A percentile compares a stretch with the other conserved stretches of the same genome.
Conservation (phyloP, 2,888 invertebrate genomes). For the Caenorhabditis zanzibari region DNA sequence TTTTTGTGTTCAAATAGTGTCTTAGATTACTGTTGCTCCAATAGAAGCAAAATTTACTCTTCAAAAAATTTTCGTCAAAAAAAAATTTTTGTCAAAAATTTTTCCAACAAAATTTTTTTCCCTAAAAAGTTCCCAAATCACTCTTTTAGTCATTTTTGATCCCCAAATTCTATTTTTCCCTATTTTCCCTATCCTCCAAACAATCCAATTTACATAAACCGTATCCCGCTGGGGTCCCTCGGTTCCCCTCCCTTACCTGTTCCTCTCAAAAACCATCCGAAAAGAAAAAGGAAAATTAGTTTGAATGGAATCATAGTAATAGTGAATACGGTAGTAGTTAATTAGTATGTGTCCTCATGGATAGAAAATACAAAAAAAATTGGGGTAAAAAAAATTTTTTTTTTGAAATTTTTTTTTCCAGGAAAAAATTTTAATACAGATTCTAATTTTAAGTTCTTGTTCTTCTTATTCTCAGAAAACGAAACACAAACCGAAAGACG, state of each 20-base stretch:
- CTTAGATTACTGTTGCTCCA: too few species aligned
- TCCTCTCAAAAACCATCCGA: background rate
- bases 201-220: background rate
- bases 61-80: too few species aligned
- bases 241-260: background rate
- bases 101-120: too few species aligned
- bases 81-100: too few species aligned
- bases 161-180: too few species aligned
- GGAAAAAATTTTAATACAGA: background rate
- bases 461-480: background rate
- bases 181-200: background rate
- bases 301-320: background rate
- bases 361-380: background rate
- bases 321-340: too few species aligned
- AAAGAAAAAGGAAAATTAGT: background rate
- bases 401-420: too few species aligned
- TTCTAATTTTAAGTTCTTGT: background rate
- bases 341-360: background rate
- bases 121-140: too few species aligned
- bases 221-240: background rate
- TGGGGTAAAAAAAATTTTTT: background rate
- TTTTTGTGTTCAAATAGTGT: too few species aligned
- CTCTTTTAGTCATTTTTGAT: background rate
- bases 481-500: background rate
- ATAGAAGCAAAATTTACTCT: too few species aligned